These are phyloP conservation scores for Melanotaenia maccullochi DNA, from an alignment of 2,797 vertebrate genomes.

Conservation along the genomic window DNA sequence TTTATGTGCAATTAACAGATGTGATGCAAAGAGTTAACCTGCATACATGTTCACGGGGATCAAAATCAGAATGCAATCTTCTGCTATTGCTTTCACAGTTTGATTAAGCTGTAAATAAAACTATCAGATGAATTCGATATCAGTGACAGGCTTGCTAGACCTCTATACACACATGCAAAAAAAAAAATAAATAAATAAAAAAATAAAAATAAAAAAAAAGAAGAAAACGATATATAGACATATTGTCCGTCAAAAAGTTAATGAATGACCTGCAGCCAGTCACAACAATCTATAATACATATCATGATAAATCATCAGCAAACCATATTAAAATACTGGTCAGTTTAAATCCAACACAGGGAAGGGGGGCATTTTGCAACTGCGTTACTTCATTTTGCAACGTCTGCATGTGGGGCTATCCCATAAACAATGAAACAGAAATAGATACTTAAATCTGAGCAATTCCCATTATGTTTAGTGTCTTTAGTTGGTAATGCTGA, in stretches of 20 bases:
- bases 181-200: no score
- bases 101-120: neutral
- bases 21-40: neutral
- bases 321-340: neutral
- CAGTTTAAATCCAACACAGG: constrained; percentile 1
- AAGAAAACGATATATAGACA: neutral
- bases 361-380: neutral
- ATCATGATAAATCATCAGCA: neutral
- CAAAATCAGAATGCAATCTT: neutral
- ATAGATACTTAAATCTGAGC: neutral
- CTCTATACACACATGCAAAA: neutral
- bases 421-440: neutral
- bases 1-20: neutral
- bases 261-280: neutral
- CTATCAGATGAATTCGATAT: neutral
- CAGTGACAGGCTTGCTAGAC: neutral
- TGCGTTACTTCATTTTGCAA: neutral
- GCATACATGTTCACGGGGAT: neutral
- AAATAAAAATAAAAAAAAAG: no score
- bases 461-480: neutral
- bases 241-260: neutral
- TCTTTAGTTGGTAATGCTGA: neutral
- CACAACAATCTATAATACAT: neutral
- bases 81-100: neutral
- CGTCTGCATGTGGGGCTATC: neutral